Base-by-base conservation (phyloP, 2,888 invertebrate genomes). In the Malachius bipustulatus region DNA sequence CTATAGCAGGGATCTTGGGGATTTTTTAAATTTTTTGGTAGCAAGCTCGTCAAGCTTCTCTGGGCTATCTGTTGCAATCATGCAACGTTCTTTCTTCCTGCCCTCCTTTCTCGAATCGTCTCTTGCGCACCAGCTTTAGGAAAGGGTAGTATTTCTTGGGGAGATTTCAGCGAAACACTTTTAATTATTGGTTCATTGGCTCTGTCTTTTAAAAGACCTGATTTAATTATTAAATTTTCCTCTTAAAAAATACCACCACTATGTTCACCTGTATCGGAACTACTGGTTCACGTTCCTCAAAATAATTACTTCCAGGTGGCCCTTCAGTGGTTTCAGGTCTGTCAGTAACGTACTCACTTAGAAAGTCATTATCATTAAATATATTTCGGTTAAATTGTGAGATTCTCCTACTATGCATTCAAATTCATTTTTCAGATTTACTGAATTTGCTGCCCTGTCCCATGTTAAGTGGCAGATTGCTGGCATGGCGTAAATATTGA, bases 11-110 rank as follows among this genome's bases (percentile, higher is more conserved):
- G n/a, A n/a, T 19, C 24, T 19, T 19, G 24, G 24, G n/a, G 6
- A 19, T 19, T 6, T 19, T 19, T 19, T 19, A 6, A n/a, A 8
- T 19, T n/a, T n/a, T 19, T 19, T 19, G 6, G 24, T n/a, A 19
- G 24, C 24, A n/a, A 19, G 24, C 6, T 19, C 24, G 24, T n/a
- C n/a, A n/a, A n/a, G n/a, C n/a, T 19, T 19, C n/a, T 19, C 24
- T 6, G 24, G 6, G 24, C 6, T 19, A 19, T 19, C 24, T 19
- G 24, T 19, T 19, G 24, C 24, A 19, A 19, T 19, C 24, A 19
- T 19, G 24, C n/a, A 19, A 19, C 24, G 24, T 19, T n/a, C 24
- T 19, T 19, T 8, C 24, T 19, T 19, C n/a, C 24, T 19, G 24
- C 24, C 24, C n/a, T n/a, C 24, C 6, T 19, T 19, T 19, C 24